These are phyloP conservation scores for Metaphire vulgaris DNA, from an alignment of 1,140 invertebrate species.

Conservation along the genomic window DNA sequence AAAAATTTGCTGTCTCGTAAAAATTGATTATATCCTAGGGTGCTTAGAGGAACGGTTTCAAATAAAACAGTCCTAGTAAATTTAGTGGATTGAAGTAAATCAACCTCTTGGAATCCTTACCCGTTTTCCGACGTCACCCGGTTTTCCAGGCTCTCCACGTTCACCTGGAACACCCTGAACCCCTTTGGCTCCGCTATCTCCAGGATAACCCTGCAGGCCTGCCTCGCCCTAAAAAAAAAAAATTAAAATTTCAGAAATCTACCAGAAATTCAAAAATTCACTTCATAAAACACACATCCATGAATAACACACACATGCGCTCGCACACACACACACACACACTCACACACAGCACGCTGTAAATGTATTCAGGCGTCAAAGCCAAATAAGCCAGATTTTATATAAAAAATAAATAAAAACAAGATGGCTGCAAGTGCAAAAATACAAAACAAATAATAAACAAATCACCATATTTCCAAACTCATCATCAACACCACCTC, in stretches of 20 bases:
- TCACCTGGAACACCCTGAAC: slow-evolving; percentile 4
- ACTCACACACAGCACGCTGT: background rate
- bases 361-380: background rate
- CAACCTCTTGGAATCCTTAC: too few relatives aligned
- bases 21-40: too few relatives aligned
- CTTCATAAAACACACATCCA: too few relatives aligned
- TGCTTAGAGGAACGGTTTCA: too few relatives aligned
- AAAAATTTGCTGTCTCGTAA: too few relatives aligned
- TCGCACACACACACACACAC: background rate
- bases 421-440: background rate
- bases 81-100: too few relatives aligned
- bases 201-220: slow-evolving; percentile 57
- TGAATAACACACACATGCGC: too few relatives aligned
- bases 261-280: too few relatives aligned
- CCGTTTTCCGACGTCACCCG: slow-evolving; percentile 17
- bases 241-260: too few relatives aligned
- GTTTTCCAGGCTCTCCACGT: slow-evolving; percentile 20
- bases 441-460: background rate
- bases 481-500: background rate
- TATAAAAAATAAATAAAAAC: background rate
- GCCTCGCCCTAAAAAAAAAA: slow-evolving; percentile 54
- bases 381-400: too few relatives aligned
- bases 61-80: too few relatives aligned
- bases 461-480: background rate
- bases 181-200: slow-evolving; percentile 48